Base-by-base conservation (phyloP, 2,888 invertebrate species). In the Pomacea canaliculata region DNA sequence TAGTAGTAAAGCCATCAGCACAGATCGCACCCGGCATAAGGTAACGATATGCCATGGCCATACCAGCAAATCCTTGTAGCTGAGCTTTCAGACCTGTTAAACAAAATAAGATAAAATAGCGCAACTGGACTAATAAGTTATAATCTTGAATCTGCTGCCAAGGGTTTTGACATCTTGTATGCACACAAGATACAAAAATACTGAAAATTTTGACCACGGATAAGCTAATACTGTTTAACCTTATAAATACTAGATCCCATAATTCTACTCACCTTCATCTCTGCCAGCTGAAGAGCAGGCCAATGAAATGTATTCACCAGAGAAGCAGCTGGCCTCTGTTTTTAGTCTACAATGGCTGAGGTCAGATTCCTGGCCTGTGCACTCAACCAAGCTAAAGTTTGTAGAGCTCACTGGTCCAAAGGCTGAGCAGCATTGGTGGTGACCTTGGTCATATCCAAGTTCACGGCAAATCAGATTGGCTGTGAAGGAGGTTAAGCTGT, bases 1-100 rank as follows among this genome's bases (percentile, higher is more conserved):
- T 89, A 18, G 92, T 86, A 70, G 89, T 91, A 92, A 93, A 93
- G 68, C 89, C 76, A 81, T 87, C 65, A 80, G 93, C 92, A 78
- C 93, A 93, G 48, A 92, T 90, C 10, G 90, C 83, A 19, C 92
- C 93, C 92, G 92, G 63, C 9, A 81, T 62, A 1, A 73, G 84
- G 78, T 82, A 85, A 27, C 83, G 78, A 23, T n/a, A 70, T 0
- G 85, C 83, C 46, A 80, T 80, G 9, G 85, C 80, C 46, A 80
- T 76, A 10, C 86, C 87, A n/a, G 68, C 23, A 73, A 72, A 80
- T 19, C 56, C 37, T 5, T 56, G 59, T 49, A 80, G 56, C 2
- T 23, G 19, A 59, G 49, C 48, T 9, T 18, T 68, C 18, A 71
- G 23, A 62, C 19, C 76, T 76, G 67, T 46, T 9, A 23, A 23